Conservation (phyloP, 2,888 invertebrate species). For the Omphaloscelis lunosa region DNA sequence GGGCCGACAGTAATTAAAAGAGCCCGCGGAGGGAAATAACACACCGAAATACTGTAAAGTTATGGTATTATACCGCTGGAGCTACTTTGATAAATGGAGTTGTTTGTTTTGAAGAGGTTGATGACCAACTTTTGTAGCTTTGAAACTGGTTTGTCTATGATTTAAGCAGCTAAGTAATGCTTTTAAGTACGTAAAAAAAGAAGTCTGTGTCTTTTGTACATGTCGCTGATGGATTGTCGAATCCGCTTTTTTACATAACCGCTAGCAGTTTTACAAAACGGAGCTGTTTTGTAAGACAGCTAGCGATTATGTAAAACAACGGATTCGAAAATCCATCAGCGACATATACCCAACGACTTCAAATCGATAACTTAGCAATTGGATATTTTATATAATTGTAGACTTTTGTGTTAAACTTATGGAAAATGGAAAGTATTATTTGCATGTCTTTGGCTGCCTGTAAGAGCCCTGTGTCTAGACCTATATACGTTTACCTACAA, state of each 20-base stretch:
- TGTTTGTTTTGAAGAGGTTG: conserved; percentile 70
- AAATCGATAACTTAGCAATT: not conserved
- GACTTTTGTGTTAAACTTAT: not conserved
- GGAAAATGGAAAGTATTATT: conserved; percentile 6
- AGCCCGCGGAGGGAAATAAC: conserved; percentile 84
- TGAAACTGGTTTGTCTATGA: conserved; percentile 22
- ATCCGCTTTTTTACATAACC: not conserved
- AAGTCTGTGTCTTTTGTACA: not conserved
- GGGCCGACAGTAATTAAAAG: conserved; percentile 87
- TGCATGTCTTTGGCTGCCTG: conserved; percentile 1
- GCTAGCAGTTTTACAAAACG: not conserved
- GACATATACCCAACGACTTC: not conserved
- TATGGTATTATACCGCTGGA: conserved; percentile 72
- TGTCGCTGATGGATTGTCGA: not conserved
- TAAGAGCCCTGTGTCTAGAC: conserved; percentile 18
- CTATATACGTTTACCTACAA: not conserved
- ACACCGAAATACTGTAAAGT: conserved; percentile 73
- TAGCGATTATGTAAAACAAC: not conserved
- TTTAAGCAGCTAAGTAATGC: not conserved
- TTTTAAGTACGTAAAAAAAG: not conserved
- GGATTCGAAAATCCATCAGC: not conserved
- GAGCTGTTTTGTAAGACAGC: not conserved
- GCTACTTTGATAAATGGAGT: conserved; percentile 72
- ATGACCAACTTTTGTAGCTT: conserved; percentile 50
- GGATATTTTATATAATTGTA: not conserved